phyloP scores from a whole-genome alignment of 2,888 invertebrate genomes.

The Melipona beecheii region DNA sequence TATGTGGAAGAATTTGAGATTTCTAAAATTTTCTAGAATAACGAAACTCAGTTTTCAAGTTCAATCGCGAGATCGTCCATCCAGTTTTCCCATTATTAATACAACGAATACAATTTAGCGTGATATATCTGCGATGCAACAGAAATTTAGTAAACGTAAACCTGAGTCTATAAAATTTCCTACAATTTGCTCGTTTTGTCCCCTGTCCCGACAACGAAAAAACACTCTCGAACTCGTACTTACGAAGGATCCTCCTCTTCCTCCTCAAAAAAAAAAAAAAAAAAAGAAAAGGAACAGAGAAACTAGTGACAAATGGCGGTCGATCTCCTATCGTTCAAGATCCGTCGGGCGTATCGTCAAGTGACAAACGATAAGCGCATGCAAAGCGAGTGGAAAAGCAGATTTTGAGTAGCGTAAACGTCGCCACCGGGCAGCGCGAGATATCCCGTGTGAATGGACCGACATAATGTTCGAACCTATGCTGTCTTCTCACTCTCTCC shows the following conservation, averaged over 20 bases:
- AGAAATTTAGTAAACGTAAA: no score
- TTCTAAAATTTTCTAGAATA: no score
- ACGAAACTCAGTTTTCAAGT: no score
- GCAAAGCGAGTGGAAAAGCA: constrained; percentile 57
- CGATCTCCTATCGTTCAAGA: neutral
- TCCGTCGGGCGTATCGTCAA: constrained; percentile 25
- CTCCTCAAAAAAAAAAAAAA: neutral
- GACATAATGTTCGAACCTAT: constrained; percentile 78
- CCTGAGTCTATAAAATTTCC: no score
- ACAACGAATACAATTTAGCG: no score
- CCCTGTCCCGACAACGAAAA: no score
- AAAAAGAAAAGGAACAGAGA: neutral
- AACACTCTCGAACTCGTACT: neutral
- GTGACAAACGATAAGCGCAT: constrained; percentile 54
- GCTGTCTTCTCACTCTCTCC: constrained; percentile 20
- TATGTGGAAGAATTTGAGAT: no score
- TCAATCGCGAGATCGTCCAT: no score
- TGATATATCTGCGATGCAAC: no score
- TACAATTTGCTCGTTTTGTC: no score
- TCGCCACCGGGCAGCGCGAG: constrained; percentile 61
- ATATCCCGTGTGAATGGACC: constrained; percentile 72
- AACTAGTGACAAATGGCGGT: constrained; percentile 29
- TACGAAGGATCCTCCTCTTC: neutral
- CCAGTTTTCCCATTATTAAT: no score
- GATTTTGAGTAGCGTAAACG: constrained; percentile 66